Base-by-base conservation (phyloP, 2,113 vertebrate species). In the Narcine bancroftii region DNA sequence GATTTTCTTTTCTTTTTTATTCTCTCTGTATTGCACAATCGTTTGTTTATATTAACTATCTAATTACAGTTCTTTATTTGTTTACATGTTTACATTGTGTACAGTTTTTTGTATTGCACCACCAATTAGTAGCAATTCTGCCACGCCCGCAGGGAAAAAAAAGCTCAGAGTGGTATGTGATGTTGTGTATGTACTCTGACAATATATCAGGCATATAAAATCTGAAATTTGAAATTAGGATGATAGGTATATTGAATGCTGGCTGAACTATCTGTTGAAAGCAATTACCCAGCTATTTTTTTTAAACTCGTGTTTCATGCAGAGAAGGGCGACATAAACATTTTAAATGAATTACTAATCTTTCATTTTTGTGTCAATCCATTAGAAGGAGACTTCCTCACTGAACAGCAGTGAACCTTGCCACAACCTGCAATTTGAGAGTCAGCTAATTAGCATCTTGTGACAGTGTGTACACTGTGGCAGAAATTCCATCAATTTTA, bases 291-390 rank as follows among this genome's bases (percentile, higher is more conserved):
- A 56, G 4, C 50, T 85, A 56, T 36, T 50, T 81, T 81, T 33
- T 85, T 60, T 45, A 6, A 50, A 81, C 45, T 33, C 45, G 53
- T 9, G 33, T 17, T n/a, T 56, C 29, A 79, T 26, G 9, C 26
- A 60, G 50, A 83, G 79, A 36, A 85, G 6, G 33, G 9, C 36
- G 81, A 85, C 15, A 53, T 85, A 85, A 60, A 85, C 81, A 85
- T 60, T 53, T 85, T 85, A 56, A 85, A 56, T n/a, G 33, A 85
- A 85, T 85, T 36, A n/a, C 81, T 13, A 85, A 85, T 36, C 33
- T 60, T 85, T 17, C 79, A 85, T 56, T 60, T 60, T 56, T 53
- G 60, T 60, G 11, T 17, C 50, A 85, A n/a, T 56, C 33, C 81
- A 60, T 85, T n/a, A 36, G 81, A 53, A 60, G 50, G 50, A 85